Evolutionary conservation across 2,888 invertebrate species (phyloP), one percentile per base, ranked within the genome.

Genomic region (Phytoseiulus persimilis): DNA sequence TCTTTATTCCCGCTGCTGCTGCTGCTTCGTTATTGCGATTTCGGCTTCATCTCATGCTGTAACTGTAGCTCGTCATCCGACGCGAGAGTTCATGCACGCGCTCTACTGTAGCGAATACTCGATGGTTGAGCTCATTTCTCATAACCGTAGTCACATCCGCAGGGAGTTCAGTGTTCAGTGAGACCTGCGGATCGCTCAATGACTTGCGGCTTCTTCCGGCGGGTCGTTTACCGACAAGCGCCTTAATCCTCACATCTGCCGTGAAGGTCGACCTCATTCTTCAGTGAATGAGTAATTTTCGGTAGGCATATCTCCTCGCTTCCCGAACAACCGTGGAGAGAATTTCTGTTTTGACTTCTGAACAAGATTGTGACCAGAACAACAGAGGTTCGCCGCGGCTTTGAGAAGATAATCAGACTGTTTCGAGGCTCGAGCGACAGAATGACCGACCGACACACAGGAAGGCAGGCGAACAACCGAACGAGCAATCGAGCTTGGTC

Each of bases 391-490:
- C 28, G 65, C 65, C 18, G 65, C 65, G 28, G 65, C 65, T 65
- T 65, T 65, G 65, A 65, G 65, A 65, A 65, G 65, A 65, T 65
- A 65, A 65, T 65, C 65, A 65, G 65, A 65, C 65, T 65, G 65
- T 65, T 23, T 65, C 28, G 65, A 65, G 65, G 18, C 28, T 65
- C 65, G 28, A 65, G n/a, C 65, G 5, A 2, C 65, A 65, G 65
- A 18, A 6, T 65, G 65, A 65, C 5, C 65, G 65, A 65, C 9
- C 46, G 46, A 46, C 46, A 46, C 46, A 46, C 46, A n/a, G 9
- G 46, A 6, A 6, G 46, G 46, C 46, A 46, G 46, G 14, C 46
- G 14, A 14, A 6, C 65, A 18, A 65, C 5, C 65, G 65, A 65
- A 23, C 65, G 28, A 65, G 65, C 65, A 3, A 65, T 23, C 18